Conservation (phyloP, 2,888 invertebrate genomes). For the Metellina segmentata region DNA sequence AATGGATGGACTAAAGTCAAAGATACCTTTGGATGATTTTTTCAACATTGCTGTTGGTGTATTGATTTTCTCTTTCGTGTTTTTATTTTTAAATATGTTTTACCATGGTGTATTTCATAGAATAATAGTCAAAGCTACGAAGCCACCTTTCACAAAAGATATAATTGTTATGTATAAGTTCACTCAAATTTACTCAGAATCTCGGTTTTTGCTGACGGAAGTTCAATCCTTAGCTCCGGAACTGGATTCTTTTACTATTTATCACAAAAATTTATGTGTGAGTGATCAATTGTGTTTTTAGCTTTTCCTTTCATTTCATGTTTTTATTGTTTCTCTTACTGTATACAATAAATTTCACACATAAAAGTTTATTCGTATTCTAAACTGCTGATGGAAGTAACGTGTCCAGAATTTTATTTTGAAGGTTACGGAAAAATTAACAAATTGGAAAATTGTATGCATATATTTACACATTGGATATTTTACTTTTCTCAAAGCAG, state of each 20-base stretch:
- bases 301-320: background rate
- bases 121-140: constrained; percentile 80
- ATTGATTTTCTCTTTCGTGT: constrained; percentile 78
- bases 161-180: constrained; percentile 81
- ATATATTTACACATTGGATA: no score
- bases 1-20: background rate
- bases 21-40: background rate
- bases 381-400: no score
- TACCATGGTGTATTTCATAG: constrained; percentile 80
- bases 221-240: constrained; percentile 80
- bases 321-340: background rate
- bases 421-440: no score
- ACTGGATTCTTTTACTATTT: constrained; percentile 81
- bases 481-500: no score
- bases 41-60: background rate
- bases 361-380: no score
- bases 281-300: constrained; percentile 26
- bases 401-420: no score
- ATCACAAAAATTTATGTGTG: constrained; percentile 81
- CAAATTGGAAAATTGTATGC: no score
- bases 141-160: constrained; percentile 79
- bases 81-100: constrained; percentile 79
- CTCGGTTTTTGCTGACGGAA: constrained; percentile 81
- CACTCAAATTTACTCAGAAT: constrained; percentile 81
- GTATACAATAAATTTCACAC: background rate